A percentile compares a stretch with the other conserved stretches of the same genome.
These are phyloP conservation scores for Yponomeuta malinellus DNA, from an alignment of 2,888 invertebrate genomes.

Conservation along the genomic window DNA sequence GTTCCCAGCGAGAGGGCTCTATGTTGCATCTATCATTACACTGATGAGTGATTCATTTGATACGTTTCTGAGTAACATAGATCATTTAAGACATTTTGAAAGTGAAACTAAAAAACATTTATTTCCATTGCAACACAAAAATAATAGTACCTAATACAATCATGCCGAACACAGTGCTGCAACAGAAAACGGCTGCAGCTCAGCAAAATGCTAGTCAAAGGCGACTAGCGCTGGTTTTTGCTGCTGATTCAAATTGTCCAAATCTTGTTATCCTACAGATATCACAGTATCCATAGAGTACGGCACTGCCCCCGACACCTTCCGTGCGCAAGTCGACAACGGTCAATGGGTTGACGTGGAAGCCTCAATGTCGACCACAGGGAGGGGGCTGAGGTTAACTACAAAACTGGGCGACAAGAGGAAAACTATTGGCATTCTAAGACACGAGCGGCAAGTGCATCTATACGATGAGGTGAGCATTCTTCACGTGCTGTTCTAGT, in stretches of 20 bases:
- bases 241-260: background rate
- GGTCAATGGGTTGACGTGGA: conserved; percentile 73
- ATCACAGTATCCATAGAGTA: conserved; percentile 75
- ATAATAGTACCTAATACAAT: too few relatives aligned
- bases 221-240: too few relatives aligned
- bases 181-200: too few relatives aligned
- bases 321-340: conserved; percentile 58
- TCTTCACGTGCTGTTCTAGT: background rate
- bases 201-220: too few relatives aligned
- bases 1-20: too few relatives aligned
- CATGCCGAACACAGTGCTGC: too few relatives aligned
- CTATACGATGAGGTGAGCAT: conserved; percentile 56
- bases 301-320: conserved; percentile 47
- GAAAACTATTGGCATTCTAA: conserved; percentile 50
- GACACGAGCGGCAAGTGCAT: conserved; percentile 52
- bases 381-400: conserved; percentile 41
- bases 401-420: conserved; percentile 46
- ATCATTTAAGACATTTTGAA: background rate
- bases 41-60: too few relatives aligned
- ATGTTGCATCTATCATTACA: too few relatives aligned
- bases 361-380: conserved; percentile 36
- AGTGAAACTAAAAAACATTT: background rate
- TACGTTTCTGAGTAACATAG: too few relatives aligned
- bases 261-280: conserved; percentile 45
- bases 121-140: too few relatives aligned